Percentiles rank a stretch among this genome's conserved stretches.
These are phyloP conservation scores for Furnarius figulus DNA, from an alignment of 2,113 vertebrate species.

Conservation along the genomic window DNA sequence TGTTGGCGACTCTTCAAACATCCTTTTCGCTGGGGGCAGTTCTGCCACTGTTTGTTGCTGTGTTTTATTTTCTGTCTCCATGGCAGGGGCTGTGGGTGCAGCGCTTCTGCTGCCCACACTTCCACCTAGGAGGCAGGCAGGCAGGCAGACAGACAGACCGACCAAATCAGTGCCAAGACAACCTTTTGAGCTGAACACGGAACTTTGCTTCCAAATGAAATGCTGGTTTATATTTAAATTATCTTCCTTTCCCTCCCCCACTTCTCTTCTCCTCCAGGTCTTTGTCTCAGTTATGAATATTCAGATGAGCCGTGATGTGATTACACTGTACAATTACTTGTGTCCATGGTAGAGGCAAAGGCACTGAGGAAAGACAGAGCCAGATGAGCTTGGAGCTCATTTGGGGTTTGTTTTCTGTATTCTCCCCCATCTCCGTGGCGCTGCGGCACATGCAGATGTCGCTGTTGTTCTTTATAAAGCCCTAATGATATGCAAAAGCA, in stretches of 20 bases:
- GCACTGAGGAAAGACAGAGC: conserved; percentile 53
- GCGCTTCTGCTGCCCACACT: not conserved
- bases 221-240: conserved; percentile 74
- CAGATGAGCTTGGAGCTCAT: conserved; percentile 55
- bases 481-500: conserved; percentile 82
- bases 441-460: conserved; percentile 98
- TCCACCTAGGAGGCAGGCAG: not conserved
- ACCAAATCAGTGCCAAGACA: conserved; percentile 1
- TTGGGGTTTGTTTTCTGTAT: conserved; percentile 63
- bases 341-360: conserved; percentile 74
- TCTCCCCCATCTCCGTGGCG: conserved; percentile 77
- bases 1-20: conserved; percentile 73
- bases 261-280: conserved; percentile 68
- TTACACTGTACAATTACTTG: conserved; percentile 85
- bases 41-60: conserved; percentile 50
- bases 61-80: conserved; percentile 51
- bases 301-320: conserved; percentile 85
- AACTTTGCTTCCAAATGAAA: conserved; percentile 71
- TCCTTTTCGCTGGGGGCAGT: conserved; percentile 67
- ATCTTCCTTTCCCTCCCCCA: conserved; percentile 67
- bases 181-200: conserved; percentile 8
- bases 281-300: conserved; percentile 85
- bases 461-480: conserved; percentile 99
- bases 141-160: not conserved
- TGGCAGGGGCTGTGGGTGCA: not conserved